These are phyloP conservation scores for Diphyllodes magnificus DNA, from an alignment of 2,113 vertebrate species.

Conservation along the genomic window DNA sequence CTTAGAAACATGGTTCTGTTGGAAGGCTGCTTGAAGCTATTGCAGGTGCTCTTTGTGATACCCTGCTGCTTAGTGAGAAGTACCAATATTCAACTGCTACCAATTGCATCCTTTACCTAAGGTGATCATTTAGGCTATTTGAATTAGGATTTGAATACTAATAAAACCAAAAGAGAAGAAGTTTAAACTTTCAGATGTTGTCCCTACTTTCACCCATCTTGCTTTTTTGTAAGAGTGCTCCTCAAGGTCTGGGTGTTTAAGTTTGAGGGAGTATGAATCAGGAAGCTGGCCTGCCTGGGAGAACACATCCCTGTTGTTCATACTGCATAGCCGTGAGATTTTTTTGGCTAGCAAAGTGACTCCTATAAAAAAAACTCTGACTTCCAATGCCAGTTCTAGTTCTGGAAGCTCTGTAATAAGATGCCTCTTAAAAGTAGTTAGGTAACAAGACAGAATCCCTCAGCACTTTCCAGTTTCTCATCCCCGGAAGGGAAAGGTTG, in stretches of 20 bases:
- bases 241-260: not conserved
- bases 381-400: not conserved
- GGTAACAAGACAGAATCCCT: not conserved
- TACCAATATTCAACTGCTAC: not conserved
- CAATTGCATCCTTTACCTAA: not conserved
- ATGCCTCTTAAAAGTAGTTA: not conserved
- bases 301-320: not conserved
- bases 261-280: not conserved
- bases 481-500: not conserved
- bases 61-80: not conserved
- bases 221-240: not conserved
- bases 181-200: not conserved
- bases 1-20: not conserved
- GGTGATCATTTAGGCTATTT: not conserved
- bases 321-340: not conserved
- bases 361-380: not conserved
- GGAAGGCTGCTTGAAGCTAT: not conserved
- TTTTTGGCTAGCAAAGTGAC: not conserved
- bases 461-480: constrained; percentile 1
- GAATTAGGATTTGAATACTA: not conserved
- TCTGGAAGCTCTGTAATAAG: not conserved
- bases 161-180: not conserved
- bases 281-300: not conserved
- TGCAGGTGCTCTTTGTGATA: not conserved
- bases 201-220: not conserved